Conservation (phyloP, 2,888 invertebrate species). For the Lithophane leautieri region DNA sequence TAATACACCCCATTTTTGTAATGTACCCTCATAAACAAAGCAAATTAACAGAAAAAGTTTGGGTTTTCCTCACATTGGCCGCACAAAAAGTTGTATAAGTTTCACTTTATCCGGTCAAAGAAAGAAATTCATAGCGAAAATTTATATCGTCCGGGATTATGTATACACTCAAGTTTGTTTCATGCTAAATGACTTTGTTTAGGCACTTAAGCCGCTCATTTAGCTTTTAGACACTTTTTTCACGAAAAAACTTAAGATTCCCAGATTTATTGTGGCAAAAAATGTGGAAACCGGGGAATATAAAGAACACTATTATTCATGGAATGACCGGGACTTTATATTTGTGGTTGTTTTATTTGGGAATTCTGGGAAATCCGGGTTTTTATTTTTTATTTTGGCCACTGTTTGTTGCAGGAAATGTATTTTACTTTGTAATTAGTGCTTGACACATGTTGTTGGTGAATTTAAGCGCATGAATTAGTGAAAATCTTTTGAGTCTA, state of each 20-base stretch:
- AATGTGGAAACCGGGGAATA: slow-evolving; percentile 33
- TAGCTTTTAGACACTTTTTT: slow-evolving; percentile 58
- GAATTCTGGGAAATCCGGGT: slow-evolving; percentile 7
- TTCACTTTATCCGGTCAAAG: slow-evolving; percentile 57
- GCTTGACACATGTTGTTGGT: background rate
- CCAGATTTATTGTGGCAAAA: slow-evolving; percentile 54
- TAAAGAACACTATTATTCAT: slow-evolving; percentile 54
- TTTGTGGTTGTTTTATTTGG: slow-evolving; percentile 21
- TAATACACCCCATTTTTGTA: slow-evolving; percentile 31
- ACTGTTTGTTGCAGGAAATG: no score
- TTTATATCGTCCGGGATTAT: slow-evolving; percentile 73
- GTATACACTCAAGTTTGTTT: slow-evolving; percentile 66
- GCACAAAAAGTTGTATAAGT: slow-evolving; percentile 54
- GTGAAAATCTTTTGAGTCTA: background rate
- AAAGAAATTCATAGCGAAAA: slow-evolving; percentile 70
- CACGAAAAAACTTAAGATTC: slow-evolving; percentile 51
- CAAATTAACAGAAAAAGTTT: slow-evolving; percentile 53
- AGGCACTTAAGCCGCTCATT: slow-evolving; percentile 75
- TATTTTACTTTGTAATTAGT: background rate
- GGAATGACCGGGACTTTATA: slow-evolving; percentile 39
- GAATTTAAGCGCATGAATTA: background rate
- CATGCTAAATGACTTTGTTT: slow-evolving; percentile 79
- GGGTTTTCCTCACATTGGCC: slow-evolving; percentile 25
- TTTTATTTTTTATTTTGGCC: background rate
- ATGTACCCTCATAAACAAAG: slow-evolving; percentile 45